These are phyloP conservation scores for Rhingia campestris DNA, from an alignment of 2,888 invertebrate species.

Conservation along the genomic window DNA sequence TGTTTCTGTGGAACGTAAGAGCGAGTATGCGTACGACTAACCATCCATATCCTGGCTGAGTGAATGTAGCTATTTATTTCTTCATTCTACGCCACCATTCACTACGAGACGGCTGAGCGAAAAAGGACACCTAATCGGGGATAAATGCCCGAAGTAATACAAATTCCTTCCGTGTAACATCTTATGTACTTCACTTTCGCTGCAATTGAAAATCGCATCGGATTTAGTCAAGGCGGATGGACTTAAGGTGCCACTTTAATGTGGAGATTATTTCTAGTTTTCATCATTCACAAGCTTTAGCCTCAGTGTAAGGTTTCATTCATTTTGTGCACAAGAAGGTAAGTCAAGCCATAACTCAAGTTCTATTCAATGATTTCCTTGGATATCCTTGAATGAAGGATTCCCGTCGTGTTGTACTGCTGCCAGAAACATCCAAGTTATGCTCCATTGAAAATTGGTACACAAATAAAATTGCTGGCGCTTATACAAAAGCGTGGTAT, in stretches of 20 bases:
- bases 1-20: conserved; percentile 61
- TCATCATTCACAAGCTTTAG: background rate
- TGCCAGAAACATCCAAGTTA: conserved; percentile 59
- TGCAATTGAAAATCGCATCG: conserved; percentile 2
- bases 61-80: conserved; percentile 10
- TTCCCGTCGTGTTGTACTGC: conserved; percentile 41
- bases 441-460: conserved; percentile 53
- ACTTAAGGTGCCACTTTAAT: conserved; percentile 14
- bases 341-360: conserved; percentile 40
- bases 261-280: conserved; percentile 3
- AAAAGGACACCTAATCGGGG: conserved; percentile 26
- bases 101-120: conserved; percentile 52
- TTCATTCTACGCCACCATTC: conserved; percentile 41
- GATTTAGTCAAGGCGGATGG: background rate
- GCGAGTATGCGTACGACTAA: conserved; percentile 55
- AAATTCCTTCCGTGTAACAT: conserved; percentile 1
- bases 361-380: conserved; percentile 48
- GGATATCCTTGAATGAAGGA: conserved; percentile 43
- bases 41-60: background rate
- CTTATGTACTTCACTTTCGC: conserved; percentile 26
- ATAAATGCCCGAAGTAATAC: background rate
- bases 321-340: conserved; percentile 6
- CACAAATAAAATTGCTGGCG: conserved; percentile 59
- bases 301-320: conserved; percentile 2
- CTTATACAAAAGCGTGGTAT: conserved; percentile 51